These are phyloP conservation scores for Parnassius mnemosyne DNA, from an alignment of 2,888 invertebrate genomes.

Conservation along the genomic window DNA sequence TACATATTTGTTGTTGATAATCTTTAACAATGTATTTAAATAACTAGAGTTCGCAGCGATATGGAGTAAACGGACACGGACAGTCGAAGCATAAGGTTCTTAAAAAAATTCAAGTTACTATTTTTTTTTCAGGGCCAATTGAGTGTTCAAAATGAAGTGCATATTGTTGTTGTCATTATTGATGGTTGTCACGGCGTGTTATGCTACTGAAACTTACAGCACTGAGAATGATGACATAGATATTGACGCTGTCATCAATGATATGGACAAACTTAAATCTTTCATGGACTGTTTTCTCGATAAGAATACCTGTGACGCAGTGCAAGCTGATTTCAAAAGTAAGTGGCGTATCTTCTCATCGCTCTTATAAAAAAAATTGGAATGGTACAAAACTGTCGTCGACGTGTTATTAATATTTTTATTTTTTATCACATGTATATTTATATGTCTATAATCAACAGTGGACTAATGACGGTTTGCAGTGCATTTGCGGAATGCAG, in stretches of 20 bases:
- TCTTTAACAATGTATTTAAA: neutral
- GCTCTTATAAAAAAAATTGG: no score
- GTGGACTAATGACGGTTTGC: no score
- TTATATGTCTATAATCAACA: no score
- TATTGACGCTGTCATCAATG: slow-evolving; percentile 44
- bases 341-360: slow-evolving; percentile 33
- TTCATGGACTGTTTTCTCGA: slow-evolving; percentile 54
- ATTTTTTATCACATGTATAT: no score
- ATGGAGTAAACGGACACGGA: neutral
- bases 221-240: slow-evolving; percentile 58
- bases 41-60: neutral
- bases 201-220: slow-evolving; percentile 45
- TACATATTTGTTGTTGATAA: neutral
- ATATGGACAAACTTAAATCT: slow-evolving; percentile 34
- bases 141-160: slow-evolving; percentile 46
- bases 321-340: slow-evolving; percentile 55
- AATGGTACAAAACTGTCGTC: no score
- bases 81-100: neutral
- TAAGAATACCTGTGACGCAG: slow-evolving; percentile 42
- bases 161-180: slow-evolving; percentile 41
- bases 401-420: no score
- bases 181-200: slow-evolving; percentile 37
- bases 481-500: no score
- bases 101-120: neutral
- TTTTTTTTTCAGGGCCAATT: neutral